Evolutionary conservation across 2,113 vertebrate genomes (phyloP), one percentile per base, ranked within the genome.

Genomic region (Orientallactaga bullata): DNA sequence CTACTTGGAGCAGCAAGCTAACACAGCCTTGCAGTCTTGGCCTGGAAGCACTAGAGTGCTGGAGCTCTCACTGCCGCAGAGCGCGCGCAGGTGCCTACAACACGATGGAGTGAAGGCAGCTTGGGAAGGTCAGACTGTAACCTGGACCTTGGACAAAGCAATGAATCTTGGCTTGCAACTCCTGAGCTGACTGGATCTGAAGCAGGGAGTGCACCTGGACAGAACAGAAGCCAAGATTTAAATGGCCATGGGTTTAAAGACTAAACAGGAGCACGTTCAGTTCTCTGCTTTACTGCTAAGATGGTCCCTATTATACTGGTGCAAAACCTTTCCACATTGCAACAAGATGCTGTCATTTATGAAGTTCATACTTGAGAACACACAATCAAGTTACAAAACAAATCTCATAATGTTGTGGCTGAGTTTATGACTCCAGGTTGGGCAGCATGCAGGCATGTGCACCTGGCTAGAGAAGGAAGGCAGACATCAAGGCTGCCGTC

Each of bases 141-240:
- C 30, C 5, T 0, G 6, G 21, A 63, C 17, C 3, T 21, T 1
- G 0, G 7, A 4, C 12, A n/a, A n/a, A n/a, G n/a, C n/a, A 28
- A 13, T n/a, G 12, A 24, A 3, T 12, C 5, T 9, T 3, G 47
- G 28, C 11, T 79, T 26, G 1, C 79, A 42, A 65, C 26, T 77
- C 71, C 2, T 1, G 24, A 18, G 24, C 58, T 17, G 15, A 51
- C 23, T 17, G 9, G 9, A 30, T 28, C 8, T 18, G 13, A 87
- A 80, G 61, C 2, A 69, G 2, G 18, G 23, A 58, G 32, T 8
- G 73, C 37, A n/a, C n/a, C 2, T 11, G 35, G 6, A 69, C 21
- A 28, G 2, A 12, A 51, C 16, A 51, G 23, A 68, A 68, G 68
- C 26, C 9, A 24, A 30, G 61, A 28, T 26, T n/a, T 37, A 18